phyloP scores from a whole-genome alignment of 1,140 invertebrate species.

The Lordiphosa collinella region DNA sequence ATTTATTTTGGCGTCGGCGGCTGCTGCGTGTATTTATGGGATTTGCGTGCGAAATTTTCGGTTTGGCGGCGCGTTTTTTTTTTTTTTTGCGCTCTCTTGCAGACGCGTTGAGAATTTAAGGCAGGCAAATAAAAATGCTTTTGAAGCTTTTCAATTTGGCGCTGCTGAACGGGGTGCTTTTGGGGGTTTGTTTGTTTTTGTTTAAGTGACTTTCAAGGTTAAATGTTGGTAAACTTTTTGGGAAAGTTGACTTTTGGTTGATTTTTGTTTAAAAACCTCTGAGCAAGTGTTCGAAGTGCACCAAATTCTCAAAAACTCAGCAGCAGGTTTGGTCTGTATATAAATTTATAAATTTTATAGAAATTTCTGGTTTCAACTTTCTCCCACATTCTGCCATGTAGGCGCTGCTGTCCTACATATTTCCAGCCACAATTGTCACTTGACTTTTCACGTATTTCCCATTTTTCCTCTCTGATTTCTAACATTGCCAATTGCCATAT shows the following conservation, averaged over 20 bases:
- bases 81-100: not conserved
- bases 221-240: too few relatives aligned
- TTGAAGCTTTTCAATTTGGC: not conserved
- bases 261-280: too few relatives aligned
- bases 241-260: too few relatives aligned
- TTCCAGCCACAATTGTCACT: slow-evolving; percentile 20
- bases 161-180: not conserved
- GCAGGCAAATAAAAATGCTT: not conserved
- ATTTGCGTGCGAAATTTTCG: slow-evolving; percentile 65
- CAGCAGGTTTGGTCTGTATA: too few relatives aligned
- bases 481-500: slow-evolving; percentile 38
- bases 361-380: slow-evolving; percentile 11
- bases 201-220: too few relatives aligned
- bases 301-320: too few relatives aligned
- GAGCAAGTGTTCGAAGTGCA: too few relatives aligned
- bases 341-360: too few relatives aligned
- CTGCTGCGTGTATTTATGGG: slow-evolving; percentile 64
- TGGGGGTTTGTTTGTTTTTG: not conserved
- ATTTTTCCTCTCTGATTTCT: slow-evolving; percentile 2
- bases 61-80: slow-evolving; percentile 12
- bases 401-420: not conserved
- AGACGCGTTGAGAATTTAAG: slow-evolving; percentile 5
- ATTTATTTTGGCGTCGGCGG: slow-evolving; percentile 66
- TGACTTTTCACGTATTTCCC: slow-evolving; percentile 8
- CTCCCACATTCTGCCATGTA: not conserved